These are phyloP conservation scores for Aix galericulata DNA, from an alignment of 2,113 vertebrate species.

Conservation along the genomic window DNA sequence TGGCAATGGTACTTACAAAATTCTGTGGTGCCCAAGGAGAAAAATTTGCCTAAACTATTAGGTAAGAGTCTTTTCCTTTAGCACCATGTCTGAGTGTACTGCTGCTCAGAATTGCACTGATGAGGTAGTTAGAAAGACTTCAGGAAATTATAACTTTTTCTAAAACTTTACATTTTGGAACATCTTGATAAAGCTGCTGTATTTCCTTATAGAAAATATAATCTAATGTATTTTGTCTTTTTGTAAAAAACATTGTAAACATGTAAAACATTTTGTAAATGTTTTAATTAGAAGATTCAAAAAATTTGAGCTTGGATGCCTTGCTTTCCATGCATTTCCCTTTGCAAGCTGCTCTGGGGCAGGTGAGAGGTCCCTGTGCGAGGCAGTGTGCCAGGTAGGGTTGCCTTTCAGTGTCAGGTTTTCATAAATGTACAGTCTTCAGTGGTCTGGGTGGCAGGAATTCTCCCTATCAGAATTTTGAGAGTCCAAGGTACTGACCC, in stretches of 20 bases:
- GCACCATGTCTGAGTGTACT: not conserved
- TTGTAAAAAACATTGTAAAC: too few species aligned
- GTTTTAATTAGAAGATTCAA: not conserved
- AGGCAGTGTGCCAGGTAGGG: fast-evolving
- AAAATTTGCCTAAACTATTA: not conserved
- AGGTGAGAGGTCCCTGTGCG: not conserved
- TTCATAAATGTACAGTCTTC: not conserved
- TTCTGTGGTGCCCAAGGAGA: not conserved
- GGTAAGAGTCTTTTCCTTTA: not conserved
- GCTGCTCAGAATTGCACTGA: not conserved
- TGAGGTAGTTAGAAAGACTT: not conserved
- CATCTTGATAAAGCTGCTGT: not conserved
- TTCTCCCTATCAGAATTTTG: not conserved
- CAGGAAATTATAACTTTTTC: not conserved
- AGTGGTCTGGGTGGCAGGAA: not conserved
- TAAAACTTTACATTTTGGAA: not conserved
- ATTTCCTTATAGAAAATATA: not conserved
- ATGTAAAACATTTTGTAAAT: too few species aligned
- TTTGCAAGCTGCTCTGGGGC: not conserved
- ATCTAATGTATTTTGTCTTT: not conserved
- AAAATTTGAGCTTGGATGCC: not conserved
- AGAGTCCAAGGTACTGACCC: not conserved
- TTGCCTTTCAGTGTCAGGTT: not conserved
- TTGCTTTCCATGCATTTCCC: not conserved
- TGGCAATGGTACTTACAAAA: not conserved